Evolutionary conservation across 2,113 vertebrate species (phyloP), one percentile per base, ranked within the genome.

Genomic region (Puffinus mauretanicus): DNA sequence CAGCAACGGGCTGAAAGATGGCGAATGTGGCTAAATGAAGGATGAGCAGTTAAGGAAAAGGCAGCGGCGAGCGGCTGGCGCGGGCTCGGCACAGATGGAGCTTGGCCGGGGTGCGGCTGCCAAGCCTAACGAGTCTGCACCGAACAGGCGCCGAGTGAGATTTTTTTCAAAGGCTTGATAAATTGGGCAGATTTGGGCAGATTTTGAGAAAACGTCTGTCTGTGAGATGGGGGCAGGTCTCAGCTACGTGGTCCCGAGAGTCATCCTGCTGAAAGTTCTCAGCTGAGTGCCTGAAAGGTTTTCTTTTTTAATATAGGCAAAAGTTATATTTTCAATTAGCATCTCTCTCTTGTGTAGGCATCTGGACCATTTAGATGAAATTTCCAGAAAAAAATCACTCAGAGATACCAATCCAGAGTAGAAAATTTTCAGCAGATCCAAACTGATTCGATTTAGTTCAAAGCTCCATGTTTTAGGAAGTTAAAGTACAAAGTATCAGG

Each of bases 81-180:
- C 0, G 2, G 51, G 38, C 51, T 34, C 3, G 0, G 22, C 22
- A 11, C 40, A 64, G 42, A 58, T 46, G 60, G 65, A 83, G 29
- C 26, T 62, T 54, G 36, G 14, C 9, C 0, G 5, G 49, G 32
- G 13, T 18, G 17, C 1, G 2, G 52, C 78, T 80, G 67, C 51
- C 47, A 79, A 57, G 58, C 42, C 42, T 40, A 62, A 42, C 1
- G 8, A 30, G 34, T 47, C 24, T 52, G 16, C 70, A 21, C 34
- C 4, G 2, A 89, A 11, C 17, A 22, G 0, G 3, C 1, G 1
- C 24, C 1, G 1, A 72, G 26, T 0, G 4, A 69, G 47, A 6
- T 30, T 27, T 40, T 70, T 58, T 44, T 10, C 34, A 69, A 62
- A 44, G 34, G 18, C 64, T 87, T 77, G 30, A 78, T 72, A 58